Conservation (phyloP, 2,888 invertebrate genomes). For the Cheilosia vernalis region DNA sequence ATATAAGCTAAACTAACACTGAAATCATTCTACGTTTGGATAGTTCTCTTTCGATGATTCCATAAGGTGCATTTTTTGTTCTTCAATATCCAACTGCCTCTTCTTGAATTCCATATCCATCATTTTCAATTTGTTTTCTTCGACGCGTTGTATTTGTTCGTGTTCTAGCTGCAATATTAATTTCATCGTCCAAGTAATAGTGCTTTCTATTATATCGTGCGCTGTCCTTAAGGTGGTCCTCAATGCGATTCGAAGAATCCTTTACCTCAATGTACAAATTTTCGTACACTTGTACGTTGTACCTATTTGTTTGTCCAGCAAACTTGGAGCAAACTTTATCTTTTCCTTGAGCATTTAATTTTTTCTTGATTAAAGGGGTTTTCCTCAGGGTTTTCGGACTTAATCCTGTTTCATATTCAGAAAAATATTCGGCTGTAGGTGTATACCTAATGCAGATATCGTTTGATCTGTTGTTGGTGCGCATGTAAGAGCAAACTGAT, state of each 20-base stretch:
- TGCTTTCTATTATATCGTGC: slow-evolving; percentile 1
- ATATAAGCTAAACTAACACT: no score
- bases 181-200: background rate
- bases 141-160: background rate
- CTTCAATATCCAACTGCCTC: slow-evolving; percentile 4
- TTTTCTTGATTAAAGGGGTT: background rate
- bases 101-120: slow-evolving; percentile 15
- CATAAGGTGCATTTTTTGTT: slow-evolving; percentile 8
- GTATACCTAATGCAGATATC: background rate
- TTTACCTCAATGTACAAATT: slow-evolving; percentile 5
- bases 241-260: background rate
- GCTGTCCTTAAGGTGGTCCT: background rate
- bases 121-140: slow-evolving; percentile 15
- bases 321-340: background rate
- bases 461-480: slow-evolving; percentile 14
- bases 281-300: background rate
- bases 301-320: slow-evolving; percentile 5
- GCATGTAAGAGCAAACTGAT: background rate
- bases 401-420: slow-evolving; percentile 1
- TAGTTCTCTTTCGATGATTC: background rate
- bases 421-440: slow-evolving; percentile 8
- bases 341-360: slow-evolving; percentile 1
- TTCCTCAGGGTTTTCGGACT: background rate
- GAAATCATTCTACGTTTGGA: background rate
- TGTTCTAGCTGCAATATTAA: slow-evolving; percentile 4